Percentiles rank a stretch among this genome's conserved stretches.
phyloP scores from a whole-genome alignment of 2,113 vertebrate species.

The Pampusana beccarii region DNA sequence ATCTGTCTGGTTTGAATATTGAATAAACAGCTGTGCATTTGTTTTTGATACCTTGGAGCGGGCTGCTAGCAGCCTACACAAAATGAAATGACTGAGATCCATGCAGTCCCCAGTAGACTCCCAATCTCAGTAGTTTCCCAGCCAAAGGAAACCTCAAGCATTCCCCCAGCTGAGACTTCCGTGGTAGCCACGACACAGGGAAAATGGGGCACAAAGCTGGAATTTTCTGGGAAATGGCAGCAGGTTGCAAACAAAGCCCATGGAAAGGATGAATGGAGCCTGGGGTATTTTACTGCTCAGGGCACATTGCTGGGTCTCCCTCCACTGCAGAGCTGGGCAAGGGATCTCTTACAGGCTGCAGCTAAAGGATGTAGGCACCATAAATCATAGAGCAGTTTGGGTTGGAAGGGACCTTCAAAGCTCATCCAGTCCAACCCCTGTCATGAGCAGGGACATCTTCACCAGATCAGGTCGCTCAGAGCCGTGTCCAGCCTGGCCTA shows the following conservation, averaged over 20 bases:
- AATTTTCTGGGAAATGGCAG: background rate
- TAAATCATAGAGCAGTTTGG: no score
- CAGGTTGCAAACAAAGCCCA: background rate
- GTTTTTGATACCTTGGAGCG: background rate
- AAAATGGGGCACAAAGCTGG: rapidly evolving
- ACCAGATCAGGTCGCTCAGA: no score
- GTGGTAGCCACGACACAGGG: background rate
- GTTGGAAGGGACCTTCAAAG: no score
- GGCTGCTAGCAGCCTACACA: background rate
- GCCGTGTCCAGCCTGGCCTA: no score
- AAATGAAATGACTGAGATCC: background rate
- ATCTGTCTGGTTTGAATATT: background rate
- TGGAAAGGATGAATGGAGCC: background rate
- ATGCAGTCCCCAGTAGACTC: background rate
- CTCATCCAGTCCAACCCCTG: no score
- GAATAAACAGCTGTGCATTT: background rate
- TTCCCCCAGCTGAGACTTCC: background rate
- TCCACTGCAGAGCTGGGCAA: background rate
- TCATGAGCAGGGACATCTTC: no score
- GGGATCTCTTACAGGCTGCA: background rate
- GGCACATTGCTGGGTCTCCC: background rate
- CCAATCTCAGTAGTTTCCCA: background rate
- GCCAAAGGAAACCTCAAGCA: background rate
- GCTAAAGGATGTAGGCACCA: background rate
- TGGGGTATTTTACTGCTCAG: background rate